Evolutionary conservation across 2,113 vertebrate genomes (phyloP).

Genomic region (Pelvicachromis taeniatus): DNA sequence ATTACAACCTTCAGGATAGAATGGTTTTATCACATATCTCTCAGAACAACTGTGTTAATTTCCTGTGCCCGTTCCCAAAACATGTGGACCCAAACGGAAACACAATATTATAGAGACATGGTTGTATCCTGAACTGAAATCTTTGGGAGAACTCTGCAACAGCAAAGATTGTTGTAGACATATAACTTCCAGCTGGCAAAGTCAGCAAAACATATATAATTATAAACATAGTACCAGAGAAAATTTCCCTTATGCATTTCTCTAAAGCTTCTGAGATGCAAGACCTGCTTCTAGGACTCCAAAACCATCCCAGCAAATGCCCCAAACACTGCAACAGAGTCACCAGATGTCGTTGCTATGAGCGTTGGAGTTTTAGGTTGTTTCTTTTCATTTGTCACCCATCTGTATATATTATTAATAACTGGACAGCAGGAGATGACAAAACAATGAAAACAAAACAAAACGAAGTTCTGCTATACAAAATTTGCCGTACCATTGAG

Average conservation of each 20-base stretch:
- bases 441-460: background rate
- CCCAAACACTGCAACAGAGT: background rate
- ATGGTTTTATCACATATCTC: background rate
- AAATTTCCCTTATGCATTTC: background rate
- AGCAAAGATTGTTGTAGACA: background rate
- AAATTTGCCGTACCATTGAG: background rate
- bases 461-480: background rate
- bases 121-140: background rate
- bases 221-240: background rate
- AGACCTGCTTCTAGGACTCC: background rate
- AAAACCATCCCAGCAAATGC: background rate
- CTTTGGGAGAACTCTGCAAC: background rate
- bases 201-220: background rate
- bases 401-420: background rate
- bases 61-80: background rate
- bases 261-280: background rate
- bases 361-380: background rate
- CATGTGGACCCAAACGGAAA: background rate
- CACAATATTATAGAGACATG: background rate
- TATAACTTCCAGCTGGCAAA: background rate
- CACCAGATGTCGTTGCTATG: background rate
- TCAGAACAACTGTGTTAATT: background rate
- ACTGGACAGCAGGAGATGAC: background rate
- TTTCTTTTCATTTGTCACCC: background rate
- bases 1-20: background rate